Evolutionary conservation across 1,140 invertebrate genomes (phyloP).

Genomic region (Monochamus saltuarius): DNA sequence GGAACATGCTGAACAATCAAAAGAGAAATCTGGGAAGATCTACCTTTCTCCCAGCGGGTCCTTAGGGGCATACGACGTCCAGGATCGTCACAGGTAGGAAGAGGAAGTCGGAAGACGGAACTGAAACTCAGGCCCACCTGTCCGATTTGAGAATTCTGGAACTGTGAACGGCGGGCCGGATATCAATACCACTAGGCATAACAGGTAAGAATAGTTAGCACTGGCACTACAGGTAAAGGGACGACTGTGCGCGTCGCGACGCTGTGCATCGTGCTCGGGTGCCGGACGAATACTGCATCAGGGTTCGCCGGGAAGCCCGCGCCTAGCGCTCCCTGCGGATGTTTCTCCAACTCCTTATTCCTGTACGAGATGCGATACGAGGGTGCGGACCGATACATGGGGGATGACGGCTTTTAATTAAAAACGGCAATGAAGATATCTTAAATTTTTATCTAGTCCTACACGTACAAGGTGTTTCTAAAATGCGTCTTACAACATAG

Average conservation of each 20-base stretch:
- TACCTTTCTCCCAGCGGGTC: no score
- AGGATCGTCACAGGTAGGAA: no score
- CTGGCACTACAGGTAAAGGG: slow-evolving; percentile 27
- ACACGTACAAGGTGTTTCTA: neutral
- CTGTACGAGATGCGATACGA: neutral
- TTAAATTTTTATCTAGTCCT: slow-evolving; percentile 8
- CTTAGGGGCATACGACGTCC: no score
- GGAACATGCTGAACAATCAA: no score
- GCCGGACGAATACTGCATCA: slow-evolving; percentile 40
- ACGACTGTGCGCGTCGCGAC: slow-evolving; percentile 28
- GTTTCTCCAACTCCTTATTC: slow-evolving; percentile 27
- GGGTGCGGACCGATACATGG: neutral
- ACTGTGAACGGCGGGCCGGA: neutral
- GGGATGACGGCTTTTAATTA: no score
- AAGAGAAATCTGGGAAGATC: no score
- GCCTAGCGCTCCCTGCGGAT: slow-evolving; percentile 39
- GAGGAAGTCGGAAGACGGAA: no score
- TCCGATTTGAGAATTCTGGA: no score
- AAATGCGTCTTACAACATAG: neutral
- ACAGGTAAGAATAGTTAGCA: slow-evolving; percentile 14
- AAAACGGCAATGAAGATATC: no score
- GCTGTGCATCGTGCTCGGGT: slow-evolving; percentile 29
- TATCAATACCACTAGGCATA: slow-evolving; percentile 13
- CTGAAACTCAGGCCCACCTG: no score
- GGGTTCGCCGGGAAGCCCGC: slow-evolving; percentile 38